These are phyloP conservation scores for Oscheius sp. DNA, from an alignment of 2,888 invertebrate species.

Conservation along the genomic window DNA sequence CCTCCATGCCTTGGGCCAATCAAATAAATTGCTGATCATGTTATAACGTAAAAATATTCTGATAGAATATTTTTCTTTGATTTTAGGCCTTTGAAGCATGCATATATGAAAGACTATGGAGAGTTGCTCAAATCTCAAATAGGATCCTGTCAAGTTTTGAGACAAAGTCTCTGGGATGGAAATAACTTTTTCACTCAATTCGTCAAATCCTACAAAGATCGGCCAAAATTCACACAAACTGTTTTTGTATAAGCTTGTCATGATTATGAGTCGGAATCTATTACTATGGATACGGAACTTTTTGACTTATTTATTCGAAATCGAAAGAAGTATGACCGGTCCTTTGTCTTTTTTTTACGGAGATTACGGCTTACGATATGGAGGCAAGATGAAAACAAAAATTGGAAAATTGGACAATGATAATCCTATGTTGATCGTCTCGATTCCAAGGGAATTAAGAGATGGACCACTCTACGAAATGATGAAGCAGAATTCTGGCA, in stretches of 20 bases:
- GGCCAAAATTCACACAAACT: not conserved
- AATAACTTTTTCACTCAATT: constrained; percentile 2
- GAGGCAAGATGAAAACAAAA: not conserved
- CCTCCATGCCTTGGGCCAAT: too few species aligned
- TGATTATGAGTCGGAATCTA: constrained; percentile 5
- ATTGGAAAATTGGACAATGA: constrained; percentile 2
- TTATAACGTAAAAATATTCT: too few species aligned
- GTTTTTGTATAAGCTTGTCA: not conserved
- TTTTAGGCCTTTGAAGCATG: too few species aligned
- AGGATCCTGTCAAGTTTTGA: too few species aligned
- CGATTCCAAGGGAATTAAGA: not conserved
- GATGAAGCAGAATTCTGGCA: not conserved
- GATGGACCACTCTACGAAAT: not conserved
- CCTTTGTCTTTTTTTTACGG: not conserved
- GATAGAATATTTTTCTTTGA: too few species aligned
- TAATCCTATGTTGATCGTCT: constrained; percentile 4
- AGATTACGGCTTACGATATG: constrained; percentile 1
- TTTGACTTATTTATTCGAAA: not conserved
- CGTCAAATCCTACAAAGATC: not conserved
- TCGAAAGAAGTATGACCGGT: not conserved
- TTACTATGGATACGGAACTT: not conserved
- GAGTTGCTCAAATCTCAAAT: too few species aligned
- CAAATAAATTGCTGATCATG: too few species aligned
- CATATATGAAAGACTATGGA: too few species aligned
- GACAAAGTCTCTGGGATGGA: too few species aligned